A percentile compares a stretch with the other conserved stretches of the same genome.
phyloP scores from a whole-genome alignment of 2,888 invertebrate genomes.

The Drosophila percnosoma region DNA sequence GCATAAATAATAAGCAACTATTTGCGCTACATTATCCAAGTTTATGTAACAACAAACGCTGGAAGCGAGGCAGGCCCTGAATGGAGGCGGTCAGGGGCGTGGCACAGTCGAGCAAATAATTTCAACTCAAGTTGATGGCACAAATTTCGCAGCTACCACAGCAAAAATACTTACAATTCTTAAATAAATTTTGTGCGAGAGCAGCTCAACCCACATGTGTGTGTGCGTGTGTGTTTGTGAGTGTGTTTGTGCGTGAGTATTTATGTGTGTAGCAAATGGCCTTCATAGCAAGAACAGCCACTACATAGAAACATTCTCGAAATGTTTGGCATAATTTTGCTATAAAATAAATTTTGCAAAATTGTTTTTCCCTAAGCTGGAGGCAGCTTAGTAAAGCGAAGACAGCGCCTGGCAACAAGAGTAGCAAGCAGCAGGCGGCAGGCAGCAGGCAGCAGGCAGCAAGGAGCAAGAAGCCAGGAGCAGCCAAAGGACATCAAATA shows the following conservation, averaged over 20 bases:
- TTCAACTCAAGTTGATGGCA: constrained; percentile 76
- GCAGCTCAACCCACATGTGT: constrained; percentile 17
- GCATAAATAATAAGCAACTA: constrained; percentile 80
- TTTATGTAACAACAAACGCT: constrained; percentile 66
- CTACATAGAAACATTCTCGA: constrained; percentile 79
- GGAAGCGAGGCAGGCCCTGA: neutral
- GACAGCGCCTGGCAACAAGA: constrained; percentile 49
- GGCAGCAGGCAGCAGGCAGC: constrained; percentile 19
- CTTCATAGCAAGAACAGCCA: constrained; percentile 52
- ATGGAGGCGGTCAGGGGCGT: neutral
- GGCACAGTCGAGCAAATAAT: constrained; percentile 64
- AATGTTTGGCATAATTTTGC: constrained; percentile 83
- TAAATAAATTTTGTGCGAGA: constrained; percentile 75
- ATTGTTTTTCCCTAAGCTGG: constrained; percentile 81
- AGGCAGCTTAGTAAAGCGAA: constrained; percentile 69
- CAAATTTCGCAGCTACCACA: constrained; percentile 65
- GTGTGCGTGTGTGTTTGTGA: neutral
- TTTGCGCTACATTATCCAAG: constrained; percentile 80
- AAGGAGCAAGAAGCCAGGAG: constrained; percentile 30
- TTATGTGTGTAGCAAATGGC: constrained; percentile 62
- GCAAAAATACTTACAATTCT: constrained; percentile 78
- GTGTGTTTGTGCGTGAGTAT: constrained; percentile 32
- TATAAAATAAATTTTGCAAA: constrained; percentile 84
- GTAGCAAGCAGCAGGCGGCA: constrained; percentile 16
- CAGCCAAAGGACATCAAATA: constrained; percentile 79